phyloP scores from a whole-genome alignment of 2,113 vertebrate species.

The Centrocercus urophasianus region DNA sequence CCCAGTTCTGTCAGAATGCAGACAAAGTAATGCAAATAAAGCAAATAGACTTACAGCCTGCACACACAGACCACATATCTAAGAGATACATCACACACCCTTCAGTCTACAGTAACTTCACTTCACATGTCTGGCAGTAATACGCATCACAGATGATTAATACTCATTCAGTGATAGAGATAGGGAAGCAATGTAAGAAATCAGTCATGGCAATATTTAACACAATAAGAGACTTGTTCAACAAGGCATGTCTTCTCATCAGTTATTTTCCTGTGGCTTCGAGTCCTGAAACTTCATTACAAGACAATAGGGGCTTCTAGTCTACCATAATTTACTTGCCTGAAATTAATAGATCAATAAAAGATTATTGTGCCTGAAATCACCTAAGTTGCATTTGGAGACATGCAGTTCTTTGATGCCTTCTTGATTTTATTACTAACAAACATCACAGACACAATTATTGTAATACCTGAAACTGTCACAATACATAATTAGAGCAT shows the following conservation, averaged over 20 bases:
- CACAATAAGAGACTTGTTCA: not conserved
- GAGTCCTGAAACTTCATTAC: conserved; percentile 13
- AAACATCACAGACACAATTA: conserved; percentile 19
- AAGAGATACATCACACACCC: not conserved
- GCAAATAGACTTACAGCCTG: not conserved
- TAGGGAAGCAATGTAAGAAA: not conserved
- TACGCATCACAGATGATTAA: not conserved
- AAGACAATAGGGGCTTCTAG: not conserved
- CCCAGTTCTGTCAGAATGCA: not conserved
- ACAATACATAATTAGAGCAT: conserved; percentile 4
- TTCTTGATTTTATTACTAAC: conserved; percentile 20
- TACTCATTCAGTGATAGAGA: not conserved
- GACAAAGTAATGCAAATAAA: not conserved
- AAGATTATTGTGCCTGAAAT: not conserved
- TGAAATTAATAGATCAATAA: conserved; percentile 38
- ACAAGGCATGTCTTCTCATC: not conserved
- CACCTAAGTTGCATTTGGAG: not conserved
- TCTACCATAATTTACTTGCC: conserved; percentile 1
- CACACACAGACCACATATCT: not conserved
- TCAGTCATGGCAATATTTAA: not conserved
- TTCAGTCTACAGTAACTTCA: not conserved
- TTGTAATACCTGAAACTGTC: not conserved
- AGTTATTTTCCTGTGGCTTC: not conserved
- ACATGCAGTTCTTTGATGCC: not conserved
- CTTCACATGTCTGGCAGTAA: not conserved